Evolutionary conservation across 2,797 vertebrate species (phyloP).

Genomic region (Melopsittacus undulatus): DNA sequence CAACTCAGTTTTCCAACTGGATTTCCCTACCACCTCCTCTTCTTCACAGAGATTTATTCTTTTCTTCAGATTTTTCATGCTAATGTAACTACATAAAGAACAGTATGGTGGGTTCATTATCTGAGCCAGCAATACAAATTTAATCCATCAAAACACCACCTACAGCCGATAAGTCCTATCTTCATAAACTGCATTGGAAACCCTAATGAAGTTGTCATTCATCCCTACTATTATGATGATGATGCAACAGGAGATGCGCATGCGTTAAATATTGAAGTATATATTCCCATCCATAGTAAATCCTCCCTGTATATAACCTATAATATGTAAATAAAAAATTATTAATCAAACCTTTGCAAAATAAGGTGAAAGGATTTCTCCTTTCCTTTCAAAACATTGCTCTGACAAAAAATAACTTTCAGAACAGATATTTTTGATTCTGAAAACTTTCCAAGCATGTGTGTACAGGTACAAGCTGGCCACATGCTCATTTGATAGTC

Average conservation of each 20-base stretch:
- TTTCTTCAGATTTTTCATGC: constrained; percentile 14
- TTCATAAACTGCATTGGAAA: constrained; percentile 61
- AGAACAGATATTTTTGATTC: constrained; percentile 5
- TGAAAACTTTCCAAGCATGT: constrained; percentile 3
- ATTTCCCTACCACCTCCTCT: not conserved
- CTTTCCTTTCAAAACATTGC: constrained; percentile 15
- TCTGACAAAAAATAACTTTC: constrained; percentile 29
- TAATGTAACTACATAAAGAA: constrained; percentile 21
- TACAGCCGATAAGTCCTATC: constrained; percentile 41
- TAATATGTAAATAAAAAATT: constrained; percentile 53
- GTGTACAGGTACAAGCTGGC: not conserved
- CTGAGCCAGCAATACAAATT: constrained; percentile 15
- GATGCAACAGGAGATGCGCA: constrained; percentile 28
- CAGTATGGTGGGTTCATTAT: constrained; percentile 43
- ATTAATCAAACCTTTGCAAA: constrained; percentile 54
- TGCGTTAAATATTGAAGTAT: constrained; percentile 61
- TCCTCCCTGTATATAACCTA: not conserved
- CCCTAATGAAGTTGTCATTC: constrained; percentile 63
- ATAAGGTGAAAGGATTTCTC: not conserved
- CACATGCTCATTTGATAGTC: not conserved
- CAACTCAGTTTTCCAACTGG: not conserved
- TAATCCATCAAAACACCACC: constrained; percentile 36
- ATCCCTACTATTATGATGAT: constrained; percentile 35
- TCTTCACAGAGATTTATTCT: not conserved
- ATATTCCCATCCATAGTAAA: constrained; percentile 20